phyloP scores from a whole-genome alignment of 2,888 invertebrate genomes.

The Synergus japonicus region DNA sequence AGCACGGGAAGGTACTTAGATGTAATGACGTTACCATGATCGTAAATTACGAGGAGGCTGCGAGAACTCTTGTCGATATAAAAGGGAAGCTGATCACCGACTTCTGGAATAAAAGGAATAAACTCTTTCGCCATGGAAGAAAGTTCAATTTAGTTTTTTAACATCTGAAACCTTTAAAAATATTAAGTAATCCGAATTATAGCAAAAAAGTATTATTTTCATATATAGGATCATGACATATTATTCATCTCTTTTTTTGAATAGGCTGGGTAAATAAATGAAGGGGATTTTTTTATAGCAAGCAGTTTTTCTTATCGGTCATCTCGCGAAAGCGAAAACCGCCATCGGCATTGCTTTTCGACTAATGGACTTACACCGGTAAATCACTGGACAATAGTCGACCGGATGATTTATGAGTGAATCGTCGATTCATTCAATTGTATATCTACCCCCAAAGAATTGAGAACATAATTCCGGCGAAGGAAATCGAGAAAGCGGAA shows the following conservation, averaged over 20 bases:
- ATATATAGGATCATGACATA: too few relatives aligned
- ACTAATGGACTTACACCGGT: conserved; percentile 70
- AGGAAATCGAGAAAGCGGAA: background rate
- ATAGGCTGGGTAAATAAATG: background rate
- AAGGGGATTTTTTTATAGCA: background rate
- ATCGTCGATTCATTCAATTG: background rate
- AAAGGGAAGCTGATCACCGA: conserved; percentile 44
- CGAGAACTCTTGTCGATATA: conserved; percentile 51
- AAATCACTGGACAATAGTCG: conserved; percentile 65
- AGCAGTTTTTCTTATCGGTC: conserved; percentile 6
- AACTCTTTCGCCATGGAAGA: background rate
- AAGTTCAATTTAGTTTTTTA: background rate
- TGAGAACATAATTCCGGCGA: too few relatives aligned
- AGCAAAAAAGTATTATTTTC: too few relatives aligned
- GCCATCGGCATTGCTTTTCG: conserved; percentile 66
- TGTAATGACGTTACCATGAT: conserved; percentile 62
- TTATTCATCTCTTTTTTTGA: background rate
- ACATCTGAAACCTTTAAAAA: too few relatives aligned
- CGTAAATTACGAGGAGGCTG: conserved; percentile 62
- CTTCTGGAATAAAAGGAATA: conserved; percentile 39
- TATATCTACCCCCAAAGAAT: background rate
- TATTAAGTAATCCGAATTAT: too few relatives aligned
- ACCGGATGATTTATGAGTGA: conserved; percentile 64
- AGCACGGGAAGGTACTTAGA: conserved; percentile 51
- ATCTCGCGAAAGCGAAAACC: conserved; percentile 12